Percentiles rank a stretch among this genome's conserved stretches.
Conservation (phyloP, 2,113 vertebrate species). For the Rhadina sibilatrix region DNA sequence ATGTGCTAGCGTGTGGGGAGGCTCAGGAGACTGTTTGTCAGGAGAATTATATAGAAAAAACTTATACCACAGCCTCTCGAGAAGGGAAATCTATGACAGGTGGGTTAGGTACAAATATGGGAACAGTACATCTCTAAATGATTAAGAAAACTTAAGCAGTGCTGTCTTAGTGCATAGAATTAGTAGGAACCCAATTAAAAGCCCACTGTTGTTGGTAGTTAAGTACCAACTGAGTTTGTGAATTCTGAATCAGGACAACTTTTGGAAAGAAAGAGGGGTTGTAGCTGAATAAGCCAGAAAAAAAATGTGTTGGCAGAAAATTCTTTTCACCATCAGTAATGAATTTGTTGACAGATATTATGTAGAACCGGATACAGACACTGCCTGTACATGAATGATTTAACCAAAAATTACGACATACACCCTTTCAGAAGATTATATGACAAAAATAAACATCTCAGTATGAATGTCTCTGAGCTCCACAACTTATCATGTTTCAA, state of each 20-base stretch:
- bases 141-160: background rate
- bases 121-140: background rate
- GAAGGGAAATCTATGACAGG: background rate
- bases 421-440: background rate
- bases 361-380: background rate
- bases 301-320: background rate
- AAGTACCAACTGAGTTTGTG: background rate
- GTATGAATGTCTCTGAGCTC: background rate
- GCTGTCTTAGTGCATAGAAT: background rate
- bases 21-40: background rate
- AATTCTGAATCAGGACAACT: background rate
- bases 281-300: background rate
- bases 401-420: background rate
- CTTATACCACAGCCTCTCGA: background rate
- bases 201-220: background rate
- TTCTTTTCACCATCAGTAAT: conserved; percentile 10
- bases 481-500: background rate
- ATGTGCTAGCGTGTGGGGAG: background rate
- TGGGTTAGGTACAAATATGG: background rate
- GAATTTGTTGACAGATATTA: conserved; percentile 5
- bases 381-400: background rate
- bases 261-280: background rate
- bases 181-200: background rate
- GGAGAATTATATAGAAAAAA: background rate
- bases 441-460: background rate